phyloP scores from a whole-genome alignment of 2,113 vertebrate species.

The Orthonyx spaldingii region DNA sequence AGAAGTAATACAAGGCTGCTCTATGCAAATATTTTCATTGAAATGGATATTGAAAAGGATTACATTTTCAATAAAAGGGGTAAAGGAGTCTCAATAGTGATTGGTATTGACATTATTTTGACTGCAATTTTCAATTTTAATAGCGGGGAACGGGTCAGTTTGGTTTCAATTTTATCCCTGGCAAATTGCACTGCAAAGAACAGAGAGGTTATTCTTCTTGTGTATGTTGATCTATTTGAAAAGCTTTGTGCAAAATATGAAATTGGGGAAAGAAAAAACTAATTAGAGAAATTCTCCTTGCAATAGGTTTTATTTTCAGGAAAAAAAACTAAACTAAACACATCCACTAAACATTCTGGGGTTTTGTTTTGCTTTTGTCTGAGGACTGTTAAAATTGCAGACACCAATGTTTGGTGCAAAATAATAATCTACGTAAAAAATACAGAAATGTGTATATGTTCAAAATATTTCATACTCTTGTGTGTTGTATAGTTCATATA shows the following conservation, averaged over 20 bases:
- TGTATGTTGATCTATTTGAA: conserved; percentile 25
- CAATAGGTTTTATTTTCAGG: conserved; percentile 50
- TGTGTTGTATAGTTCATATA: conserved; percentile 68
- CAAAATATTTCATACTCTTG: conserved; percentile 52
- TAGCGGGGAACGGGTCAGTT: background rate
- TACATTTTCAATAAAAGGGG: conserved; percentile 45
- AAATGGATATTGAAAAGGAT: conserved; percentile 32
- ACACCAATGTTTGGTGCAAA: conserved; percentile 62
- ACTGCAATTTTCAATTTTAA: background rate
- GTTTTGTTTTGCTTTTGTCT: conserved; percentile 55
- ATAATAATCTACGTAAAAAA: conserved; percentile 59
- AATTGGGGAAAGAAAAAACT: conserved; percentile 9
- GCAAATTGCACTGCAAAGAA: conserved; percentile 49
- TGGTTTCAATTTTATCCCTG: conserved; percentile 30
- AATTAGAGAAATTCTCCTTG: conserved; percentile 1
- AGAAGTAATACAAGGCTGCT: conserved; percentile 52
- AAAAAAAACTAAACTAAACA: background rate
- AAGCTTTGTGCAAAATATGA: conserved; percentile 3
- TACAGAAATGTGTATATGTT: conserved; percentile 66
- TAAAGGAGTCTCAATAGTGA: conserved; percentile 23
- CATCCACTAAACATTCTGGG: background rate
- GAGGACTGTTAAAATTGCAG: conserved; percentile 58
- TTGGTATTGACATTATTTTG: background rate
- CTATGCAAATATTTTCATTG: conserved; percentile 67
- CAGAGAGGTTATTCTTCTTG: conserved; percentile 3